Conservation (phyloP, 1,140 invertebrate genomes). For the Brachionus calyciflorus region DNA sequence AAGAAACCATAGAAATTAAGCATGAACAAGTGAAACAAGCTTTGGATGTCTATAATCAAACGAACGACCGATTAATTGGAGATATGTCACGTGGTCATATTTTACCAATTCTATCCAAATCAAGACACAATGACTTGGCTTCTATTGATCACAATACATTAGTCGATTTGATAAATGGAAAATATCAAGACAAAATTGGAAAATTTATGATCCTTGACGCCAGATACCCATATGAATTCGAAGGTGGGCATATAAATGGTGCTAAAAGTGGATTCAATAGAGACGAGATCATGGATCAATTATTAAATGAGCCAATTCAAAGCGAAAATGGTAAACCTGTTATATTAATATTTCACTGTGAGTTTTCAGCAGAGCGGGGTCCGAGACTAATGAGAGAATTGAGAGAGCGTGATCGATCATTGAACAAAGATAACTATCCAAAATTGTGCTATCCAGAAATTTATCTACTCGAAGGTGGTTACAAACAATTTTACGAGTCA, state of each 20-base stretch:
- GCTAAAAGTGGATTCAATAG: slow-evolving; percentile 79
- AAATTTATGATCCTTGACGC: slow-evolving; percentile 60
- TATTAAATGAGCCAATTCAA: slow-evolving; percentile 56
- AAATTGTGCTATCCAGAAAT: slow-evolving; percentile 85
- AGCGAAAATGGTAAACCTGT: slow-evolving; percentile 62
- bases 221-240: slow-evolving; percentile 92
- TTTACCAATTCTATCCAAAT: background rate
- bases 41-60: too few relatives aligned
- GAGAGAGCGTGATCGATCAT: slow-evolving; percentile 74
- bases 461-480: slow-evolving; percentile 89
- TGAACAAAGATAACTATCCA: slow-evolving; percentile 81
- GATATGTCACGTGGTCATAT: slow-evolving; percentile 8
- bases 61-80: slow-evolving; percentile 25
- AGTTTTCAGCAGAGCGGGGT: slow-evolving; percentile 91
- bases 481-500: slow-evolving; percentile 78
- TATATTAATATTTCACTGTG: slow-evolving; percentile 93
- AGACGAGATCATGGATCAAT: slow-evolving; percentile 69
- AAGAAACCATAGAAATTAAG: background rate
- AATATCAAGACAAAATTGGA: slow-evolving; percentile 19
- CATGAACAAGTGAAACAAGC: too few relatives aligned
- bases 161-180: background rate
- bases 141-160: slow-evolving; percentile 9
- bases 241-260: slow-evolving; percentile 84
- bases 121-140: slow-evolving; percentile 19
- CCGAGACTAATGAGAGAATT: slow-evolving; percentile 71